Conservation (phyloP, 1,140 invertebrate genomes). For the Ridgeia piscesae region DNA sequence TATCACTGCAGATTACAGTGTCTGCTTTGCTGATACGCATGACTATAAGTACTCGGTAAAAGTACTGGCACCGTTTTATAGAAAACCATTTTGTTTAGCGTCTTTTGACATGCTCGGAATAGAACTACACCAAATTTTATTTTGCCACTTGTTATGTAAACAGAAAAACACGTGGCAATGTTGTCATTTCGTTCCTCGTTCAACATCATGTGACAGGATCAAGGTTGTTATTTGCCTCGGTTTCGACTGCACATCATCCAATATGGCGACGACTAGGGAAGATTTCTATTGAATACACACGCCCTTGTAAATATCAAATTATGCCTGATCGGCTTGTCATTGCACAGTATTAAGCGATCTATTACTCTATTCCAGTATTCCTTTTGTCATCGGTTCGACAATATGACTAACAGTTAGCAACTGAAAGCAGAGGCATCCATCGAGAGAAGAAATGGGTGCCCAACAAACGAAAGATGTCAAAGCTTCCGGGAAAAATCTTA, state of each 20-base stretch:
- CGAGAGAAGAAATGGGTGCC: constrained; percentile 3
- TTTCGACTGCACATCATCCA: not conserved
- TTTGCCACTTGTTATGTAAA: not conserved
- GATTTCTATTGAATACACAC: not conserved
- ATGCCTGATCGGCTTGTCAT: not conserved
- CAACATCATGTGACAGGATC: not conserved
- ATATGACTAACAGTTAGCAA: not conserved
- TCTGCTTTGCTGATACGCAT: not conserved
- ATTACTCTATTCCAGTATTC: not conserved
- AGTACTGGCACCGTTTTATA: not conserved
- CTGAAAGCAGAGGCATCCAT: not conserved
- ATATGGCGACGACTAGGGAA: not conserved
- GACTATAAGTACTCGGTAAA: not conserved
- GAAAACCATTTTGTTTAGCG: not conserved
- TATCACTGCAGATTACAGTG: not conserved
- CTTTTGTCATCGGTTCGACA: not conserved
- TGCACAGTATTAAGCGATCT: not conserved
- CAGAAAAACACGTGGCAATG: not conserved
- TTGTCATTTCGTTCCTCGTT: not conserved
- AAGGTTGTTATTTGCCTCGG: not conserved
- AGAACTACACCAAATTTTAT: not conserved
- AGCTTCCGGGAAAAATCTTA: not conserved
- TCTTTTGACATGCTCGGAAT: not conserved
- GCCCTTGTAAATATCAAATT: not conserved
- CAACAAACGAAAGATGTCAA: constrained; percentile 1